Base-by-base conservation (phyloP, 35 echinoderm and acorn worm species). In the Apostichopus japonicus region DNA sequence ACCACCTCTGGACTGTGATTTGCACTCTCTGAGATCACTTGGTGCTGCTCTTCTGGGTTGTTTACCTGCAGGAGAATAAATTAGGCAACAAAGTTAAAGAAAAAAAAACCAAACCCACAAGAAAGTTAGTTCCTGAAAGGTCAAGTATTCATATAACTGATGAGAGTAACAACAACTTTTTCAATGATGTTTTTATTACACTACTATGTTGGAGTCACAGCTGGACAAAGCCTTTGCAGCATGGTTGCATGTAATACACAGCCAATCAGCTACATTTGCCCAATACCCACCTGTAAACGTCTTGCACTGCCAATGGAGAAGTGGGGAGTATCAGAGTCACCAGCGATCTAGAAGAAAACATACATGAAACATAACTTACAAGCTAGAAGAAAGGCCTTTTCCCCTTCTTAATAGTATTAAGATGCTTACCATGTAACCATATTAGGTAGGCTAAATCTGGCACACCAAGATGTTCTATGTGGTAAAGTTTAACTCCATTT, bases 1-100 rank as follows among this genome's bases (percentile, higher is more conserved):
- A 96, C 16, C 4, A 90, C 83, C 61, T 96, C 71, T 7, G 95
- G 92, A 65, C 62, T 96, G 53, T 96, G 95, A 90, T 96, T 96
- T 10, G 86, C 23, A 22, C 73, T 84, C 67, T 96, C 95, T 17
- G 73, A 65, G 93, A 96, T 96, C 24, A 86, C 53, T 79, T 82
- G 90, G 57, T 96, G 72, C 58, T 96, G 95, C 15, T 87, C 65
- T 10, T 77, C 71, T 15, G 59, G 23, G 54, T 56, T 19, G 1
- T 84, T 22, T 76, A 95, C 72, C 94, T 95, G 17, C n/a, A 23
- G 21, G 71, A 73, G 71, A 33, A 1, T 33, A 33, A 33, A 33
- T 33, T 1, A 33, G 27, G 27, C 27, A 33, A 33, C 27, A 33
- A 33, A 33, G 27, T 33, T 33, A 33, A 33, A 5, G 6, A n/a